Evolutionary conservation across 2,888 invertebrate species (phyloP).

Genomic region (Shargacucullia verbasci): DNA sequence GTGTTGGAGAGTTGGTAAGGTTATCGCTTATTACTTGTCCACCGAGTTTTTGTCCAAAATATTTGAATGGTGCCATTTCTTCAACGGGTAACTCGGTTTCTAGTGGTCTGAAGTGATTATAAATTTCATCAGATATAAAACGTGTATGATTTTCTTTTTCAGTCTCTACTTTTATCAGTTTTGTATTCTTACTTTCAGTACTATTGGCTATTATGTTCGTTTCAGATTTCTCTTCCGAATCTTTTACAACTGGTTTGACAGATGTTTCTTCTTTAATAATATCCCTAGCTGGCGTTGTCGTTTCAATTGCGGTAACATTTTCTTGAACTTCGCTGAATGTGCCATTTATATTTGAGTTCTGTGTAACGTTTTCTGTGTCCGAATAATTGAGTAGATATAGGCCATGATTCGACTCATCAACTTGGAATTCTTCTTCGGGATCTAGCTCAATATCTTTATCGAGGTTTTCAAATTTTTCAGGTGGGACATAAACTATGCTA

Average conservation of each 20-base stretch:
- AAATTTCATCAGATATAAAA: constrained; percentile 90
- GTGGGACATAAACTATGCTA: constrained; percentile 81
- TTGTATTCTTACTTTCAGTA: constrained; percentile 73
- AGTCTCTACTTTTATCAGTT: constrained; percentile 72
- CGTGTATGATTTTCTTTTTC: constrained; percentile 87
- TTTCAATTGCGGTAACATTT: constrained; percentile 63
- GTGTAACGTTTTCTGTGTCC: constrained; percentile 81
- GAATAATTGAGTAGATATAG: constrained; percentile 86
- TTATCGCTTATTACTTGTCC: constrained; percentile 79
- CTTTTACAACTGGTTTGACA: constrained; percentile 57
- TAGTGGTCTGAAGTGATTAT: constrained; percentile 90
- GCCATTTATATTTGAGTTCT: constrained; percentile 68
- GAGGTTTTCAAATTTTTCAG: constrained; percentile 81
- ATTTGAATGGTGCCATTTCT: constrained; percentile 92
- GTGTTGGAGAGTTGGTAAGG: constrained; percentile 81
- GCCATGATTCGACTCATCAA: constrained; percentile 87
- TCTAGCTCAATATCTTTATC: constrained; percentile 84
- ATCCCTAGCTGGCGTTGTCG: constrained; percentile 54
- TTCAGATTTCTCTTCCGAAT: constrained; percentile 72
- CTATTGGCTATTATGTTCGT: constrained; percentile 75
- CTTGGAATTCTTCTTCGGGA: constrained; percentile 87
- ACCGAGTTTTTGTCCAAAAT: constrained; percentile 91
- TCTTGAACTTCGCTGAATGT: constrained; percentile 65
- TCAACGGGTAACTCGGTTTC: constrained; percentile 90
- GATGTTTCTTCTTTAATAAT: constrained; percentile 60